Evolutionary conservation across 2,888 invertebrate species (phyloP), one percentile per base, ranked within the genome.

Genomic region (Brachylomia viminalis): DNA sequence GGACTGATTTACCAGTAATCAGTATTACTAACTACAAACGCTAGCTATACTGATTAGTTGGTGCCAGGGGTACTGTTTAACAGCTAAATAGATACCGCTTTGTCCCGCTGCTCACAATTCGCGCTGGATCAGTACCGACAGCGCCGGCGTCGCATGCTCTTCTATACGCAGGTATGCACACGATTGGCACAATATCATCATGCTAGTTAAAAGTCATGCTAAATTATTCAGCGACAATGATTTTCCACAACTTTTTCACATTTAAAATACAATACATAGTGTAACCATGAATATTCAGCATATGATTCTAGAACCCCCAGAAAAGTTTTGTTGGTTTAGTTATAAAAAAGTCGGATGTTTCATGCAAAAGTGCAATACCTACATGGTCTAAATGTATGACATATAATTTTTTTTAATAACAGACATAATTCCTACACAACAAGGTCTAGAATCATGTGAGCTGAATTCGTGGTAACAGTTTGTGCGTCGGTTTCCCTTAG

Each of bases 71-170:
- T 79, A 79, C 27, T 79, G 82, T 59, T 72, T 76, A 47, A 76
- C 59, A 73, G 56, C 77, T 93, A 96, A 90, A 92, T 96, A 62
- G 93, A 91, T 77, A 84, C 82, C 85, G 80, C 80, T 80, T 73
- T 85, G 90, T 90, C 90, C 90, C 84, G 84, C 80, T 81, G 80
- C 90, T 90, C 89, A 88, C 83, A 67, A 85, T 67, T 78, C 80
- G 84, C 72, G 84, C 54, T 84, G 78, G 80, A 81, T 84, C 84
- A 81, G 80, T 81, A 81, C 52, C 80, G 84, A 42, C 77, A 72
- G 85, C 52, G 71, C 47, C 80, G 67, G 64, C 84, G 68, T 59
- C 80, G 72, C 72, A 77, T 70, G 56, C 74, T 76, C 69, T 42
- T 84, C 71, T 52, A 71, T n/a, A 59, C 23, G 71, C 75, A 82